Evolutionary conservation across 1,140 invertebrate genomes (phyloP), one percentile per base, ranked within the genome.

Genomic region (Drosophila ogumai): DNA sequence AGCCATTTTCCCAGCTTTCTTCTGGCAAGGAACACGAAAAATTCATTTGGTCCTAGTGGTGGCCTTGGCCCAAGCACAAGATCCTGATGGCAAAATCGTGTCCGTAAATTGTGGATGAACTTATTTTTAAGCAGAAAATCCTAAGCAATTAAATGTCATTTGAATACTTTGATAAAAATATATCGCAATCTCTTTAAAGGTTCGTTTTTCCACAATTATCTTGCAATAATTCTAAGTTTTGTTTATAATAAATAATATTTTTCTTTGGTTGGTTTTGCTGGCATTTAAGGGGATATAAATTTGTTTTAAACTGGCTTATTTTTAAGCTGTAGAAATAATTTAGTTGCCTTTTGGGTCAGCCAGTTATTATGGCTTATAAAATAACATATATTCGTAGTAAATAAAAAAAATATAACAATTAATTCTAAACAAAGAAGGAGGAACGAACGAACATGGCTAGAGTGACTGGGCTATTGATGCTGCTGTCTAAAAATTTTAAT

Each of bases 11-110:
- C 63, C 61, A 49, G 63, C 66, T 69, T 69, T 69, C 66, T 65
- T 38, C 66, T 43, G 31, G 15, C 28, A 17, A 10, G 22, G 36
- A 69, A 69, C 66, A 69, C 66, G 66, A 55, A 69, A 69, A 69
- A 55, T 69, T 69, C 66, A 69, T 69, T 69, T 69, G 32, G 44
- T 40, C 10, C 66, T 69, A 67, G 66, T 69, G 66, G 61, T 68
- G 66, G 66, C 66, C 66, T 68, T 52, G 66, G 46, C 49, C 49
- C 38, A 38, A 46, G 41, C 17, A n/a, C 3, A 40, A 49, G 50
- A 63, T 54, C 38, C 61, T 67, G 72, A 64, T 75, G 72, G 72
- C 3, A 64, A 64, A 55, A 36, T 41, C 63, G 47, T 69, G 66
- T 69, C 38, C 36, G 6, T 25, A 25, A 38, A 47, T 47, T 13